Evolutionary conservation across 2,888 invertebrate species (phyloP), one percentile per base, ranked within the genome.

Genomic region (Lasioglossum oenotherae): DNA sequence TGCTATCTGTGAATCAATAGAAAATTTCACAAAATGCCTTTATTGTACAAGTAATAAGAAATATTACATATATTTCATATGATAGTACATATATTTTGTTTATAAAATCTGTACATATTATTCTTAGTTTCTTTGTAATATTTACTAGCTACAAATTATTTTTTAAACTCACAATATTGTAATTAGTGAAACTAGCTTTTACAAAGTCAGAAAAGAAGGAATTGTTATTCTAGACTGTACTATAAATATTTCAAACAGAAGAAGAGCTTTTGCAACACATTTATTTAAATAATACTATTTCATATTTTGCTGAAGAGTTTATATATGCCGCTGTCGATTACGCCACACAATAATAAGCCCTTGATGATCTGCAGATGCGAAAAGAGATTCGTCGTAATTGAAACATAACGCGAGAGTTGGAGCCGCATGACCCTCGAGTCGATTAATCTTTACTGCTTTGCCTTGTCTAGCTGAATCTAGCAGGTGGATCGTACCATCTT

Each of bases 381-480:
- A 96, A 89, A 98, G 96, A 93, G 98, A 97, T 96, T 98, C 98
- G 95, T 98, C 98, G 95, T 98, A 98, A 95, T 98, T 98, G 95
- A 98, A 98, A 91, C 97, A 97, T 46, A 98, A 97, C 78, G 98
- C 98, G 35, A 98, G 95, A 78, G 98, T 98, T 0, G 98, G 97
- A n/a, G 97, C 97, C 2, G 98, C 97, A 95, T 98, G 98, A 12
- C 98, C 98, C 95, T 97, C 96, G 23, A 97, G 95, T 92, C 96
- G 96, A 94, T 97, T 97, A 23, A 97, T 96, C 92, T 96, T 96
- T 38, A 95, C 95, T 49, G 94, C 93, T 84, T 94, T 95, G 27
- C 95, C 95, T 85, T 96, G 95, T 82, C 96, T 93, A 35, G 93
- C 88, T n/a, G 93, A 92, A 85, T 95, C 94, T n/a, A 95, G 86